Percentiles rank a stretch among this genome's conserved stretches.
Evolutionary conservation across 2,113 vertebrate species (phyloP).

Genomic region (human (Homo sapiens)): GRCh38 chr20:37453501-37454000

Average conservation of each 20-base stretch:
- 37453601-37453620: not conserved
- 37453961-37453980: not conserved
- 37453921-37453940: not conserved
- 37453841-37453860: not conserved
- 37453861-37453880: not conserved
- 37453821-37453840: not conserved
- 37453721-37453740: not conserved
- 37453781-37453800: not conserved
- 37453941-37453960: no score
- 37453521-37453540: not conserved
- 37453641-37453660: not conserved
- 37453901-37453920: not conserved
- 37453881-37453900: not conserved
- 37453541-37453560: not conserved
- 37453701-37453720: not conserved
- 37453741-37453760: not conserved
- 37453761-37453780: not conserved
- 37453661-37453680: fast-evolving
- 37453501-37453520: not conserved
- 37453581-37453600: not conserved
- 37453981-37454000: not conserved
- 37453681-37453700: fast-evolving
- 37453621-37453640: not conserved
- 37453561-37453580: not conserved
- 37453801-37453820: not conserved